Percentiles rank a stretch among this genome's conserved stretches.
These are phyloP conservation scores for Dione juno DNA, from an alignment of 2,888 invertebrate species.

Conservation along the genomic window DNA sequence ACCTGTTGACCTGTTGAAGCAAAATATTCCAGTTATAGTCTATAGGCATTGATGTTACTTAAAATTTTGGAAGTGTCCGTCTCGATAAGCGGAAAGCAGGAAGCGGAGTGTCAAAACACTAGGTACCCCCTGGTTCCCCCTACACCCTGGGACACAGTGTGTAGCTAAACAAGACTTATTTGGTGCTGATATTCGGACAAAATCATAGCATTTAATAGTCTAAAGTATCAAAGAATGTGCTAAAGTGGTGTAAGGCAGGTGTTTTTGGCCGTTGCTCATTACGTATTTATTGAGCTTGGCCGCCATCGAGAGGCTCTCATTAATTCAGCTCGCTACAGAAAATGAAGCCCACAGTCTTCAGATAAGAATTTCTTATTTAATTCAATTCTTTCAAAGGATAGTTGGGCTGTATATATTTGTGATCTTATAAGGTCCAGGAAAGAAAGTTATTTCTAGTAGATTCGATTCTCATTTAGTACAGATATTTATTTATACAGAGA, in stretches of 20 bases:
- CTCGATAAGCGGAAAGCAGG: too few species aligned
- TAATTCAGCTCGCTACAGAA: conserved; percentile 56
- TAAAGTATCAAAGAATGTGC: conserved; percentile 19
- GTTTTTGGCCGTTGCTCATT: conserved; percentile 53
- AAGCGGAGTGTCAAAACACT: not conserved
- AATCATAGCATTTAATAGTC: not conserved
- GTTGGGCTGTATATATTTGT: not conserved
- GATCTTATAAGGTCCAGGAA: not conserved
- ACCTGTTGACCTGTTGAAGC: too few species aligned
- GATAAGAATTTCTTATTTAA: conserved; percentile 16
- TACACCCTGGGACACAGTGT: not conserved
- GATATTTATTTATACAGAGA: too few species aligned
- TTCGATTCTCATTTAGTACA: too few species aligned
- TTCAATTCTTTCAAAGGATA: conserved; percentile 7
- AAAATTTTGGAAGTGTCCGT: too few species aligned
- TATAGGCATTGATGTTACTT: too few species aligned
- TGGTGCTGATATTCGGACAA: too few species aligned
- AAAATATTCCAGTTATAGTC: too few species aligned
- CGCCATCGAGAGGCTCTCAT: conserved; percentile 60
- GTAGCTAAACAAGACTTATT: not conserved
- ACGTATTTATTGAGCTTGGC: conserved; percentile 66
- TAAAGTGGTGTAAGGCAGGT: conserved; percentile 24
- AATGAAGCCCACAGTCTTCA: conserved; percentile 23
- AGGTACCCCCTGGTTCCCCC: not conserved
- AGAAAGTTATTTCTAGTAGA: too few species aligned